A percentile compares a stretch with the other conserved stretches of the same genome.
Conservation (phyloP, 2,113 vertebrate genomes). For the Illadopsis cleaveri region DNA sequence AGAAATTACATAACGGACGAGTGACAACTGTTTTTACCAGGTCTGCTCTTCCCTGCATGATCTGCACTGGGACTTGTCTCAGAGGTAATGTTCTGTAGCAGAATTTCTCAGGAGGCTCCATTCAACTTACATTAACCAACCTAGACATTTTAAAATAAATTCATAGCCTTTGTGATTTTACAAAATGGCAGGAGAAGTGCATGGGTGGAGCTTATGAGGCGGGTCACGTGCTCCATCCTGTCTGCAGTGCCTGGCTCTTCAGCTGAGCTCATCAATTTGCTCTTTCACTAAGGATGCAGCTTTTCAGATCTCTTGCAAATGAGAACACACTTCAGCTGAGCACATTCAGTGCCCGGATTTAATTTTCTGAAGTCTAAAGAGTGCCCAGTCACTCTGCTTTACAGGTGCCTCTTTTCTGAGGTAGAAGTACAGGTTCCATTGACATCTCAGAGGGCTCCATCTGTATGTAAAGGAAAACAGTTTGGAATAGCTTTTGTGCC, state of each 20-base stretch:
- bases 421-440: background rate
- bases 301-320: background rate
- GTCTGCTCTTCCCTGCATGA: background rate
- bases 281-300: background rate
- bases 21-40: background rate
- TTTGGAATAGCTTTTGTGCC: background rate
- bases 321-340: background rate
- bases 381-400: background rate
- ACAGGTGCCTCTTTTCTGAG: background rate
- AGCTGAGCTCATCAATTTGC: background rate
- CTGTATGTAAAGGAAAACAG: background rate
- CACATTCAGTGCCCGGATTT: background rate
- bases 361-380: background rate
- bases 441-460: background rate
- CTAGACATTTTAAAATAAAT: background rate
- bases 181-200: background rate
- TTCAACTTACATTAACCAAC: accelerated
- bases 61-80: background rate
- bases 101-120: background rate
- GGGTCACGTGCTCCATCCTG: background rate
- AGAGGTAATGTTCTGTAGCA: background rate
- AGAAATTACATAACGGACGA: background rate
- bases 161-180: background rate
- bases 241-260: background rate
- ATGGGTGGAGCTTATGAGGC: background rate